A percentile compares a stretch with the other conserved stretches of the same genome.
Evolutionary conservation across 2,113 vertebrate genomes (phyloP).

Genomic region (Martes martes): DNA sequence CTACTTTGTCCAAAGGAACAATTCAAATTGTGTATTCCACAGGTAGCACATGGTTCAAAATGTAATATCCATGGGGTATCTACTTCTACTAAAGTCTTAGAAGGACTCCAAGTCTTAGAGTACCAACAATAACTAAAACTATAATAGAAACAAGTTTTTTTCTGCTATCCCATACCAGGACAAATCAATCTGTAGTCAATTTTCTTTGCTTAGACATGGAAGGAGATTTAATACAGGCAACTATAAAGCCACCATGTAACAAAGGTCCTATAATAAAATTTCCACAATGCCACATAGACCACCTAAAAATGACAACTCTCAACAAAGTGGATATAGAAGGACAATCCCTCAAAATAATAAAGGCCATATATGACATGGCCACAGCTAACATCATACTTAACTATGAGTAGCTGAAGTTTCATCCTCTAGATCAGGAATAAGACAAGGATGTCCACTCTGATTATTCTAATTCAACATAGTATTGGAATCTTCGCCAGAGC

Average conservation of each 20-base stretch:
- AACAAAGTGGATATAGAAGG: background rate
- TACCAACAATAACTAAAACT: background rate
- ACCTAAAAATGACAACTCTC: background rate
- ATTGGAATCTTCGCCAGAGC: too few relatives aligned
- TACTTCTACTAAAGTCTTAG: background rate
- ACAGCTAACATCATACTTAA: background rate
- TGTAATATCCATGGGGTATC: background rate
- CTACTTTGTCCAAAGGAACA: background rate
- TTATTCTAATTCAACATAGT: background rate
- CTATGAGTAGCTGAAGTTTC: background rate
- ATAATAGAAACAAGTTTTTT: background rate
- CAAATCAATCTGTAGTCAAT: background rate
- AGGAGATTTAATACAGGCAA: background rate
- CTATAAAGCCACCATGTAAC: background rate
- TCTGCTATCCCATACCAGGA: background rate
- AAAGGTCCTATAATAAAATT: background rate
- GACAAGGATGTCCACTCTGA: background rate
- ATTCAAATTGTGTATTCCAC: background rate
- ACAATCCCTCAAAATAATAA: background rate
- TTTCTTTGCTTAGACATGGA: background rate
- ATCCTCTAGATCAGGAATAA: background rate
- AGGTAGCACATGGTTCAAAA: background rate
- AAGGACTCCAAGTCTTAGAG: background rate
- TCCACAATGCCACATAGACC: background rate
- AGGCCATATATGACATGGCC: background rate